Evolutionary conservation across 2,888 invertebrate genomes (phyloP), one percentile per base, ranked within the genome.

Genomic region (Beris chalybata): DNA sequence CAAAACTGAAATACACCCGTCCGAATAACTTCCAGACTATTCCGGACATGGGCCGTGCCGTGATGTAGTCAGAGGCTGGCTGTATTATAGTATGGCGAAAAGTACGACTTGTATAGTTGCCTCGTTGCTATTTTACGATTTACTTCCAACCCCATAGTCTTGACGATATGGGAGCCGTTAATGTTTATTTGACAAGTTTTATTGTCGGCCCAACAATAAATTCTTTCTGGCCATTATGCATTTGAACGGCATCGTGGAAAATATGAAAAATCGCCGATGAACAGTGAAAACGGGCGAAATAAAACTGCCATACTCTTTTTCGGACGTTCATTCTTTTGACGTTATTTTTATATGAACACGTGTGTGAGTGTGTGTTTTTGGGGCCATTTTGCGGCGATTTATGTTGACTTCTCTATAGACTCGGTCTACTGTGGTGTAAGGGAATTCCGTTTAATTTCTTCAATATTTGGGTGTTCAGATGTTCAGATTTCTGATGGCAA

Each of bases 121-220:
- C 43, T 50, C 29, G 22, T 59, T 11, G 50, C 32, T 43, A 50
- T 61, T 50, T 61, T 61, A 61, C 61, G 52, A 61, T 43, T 43
- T 38, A 50, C 52, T 61, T 61, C 61, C 61, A 61, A 13, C 32
- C 52, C 47, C 7, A 9, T 13, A 29, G 31, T n/a, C 31, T 31
- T 31, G 7, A 50, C 61, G 61, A 61, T 61, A 61, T 61, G 52
- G 22, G 45, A 47, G 66, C 63, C 65, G 70, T 69, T 71, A 72
- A 72, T 71, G 72, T 72, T 72, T 72, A 72, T 72, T 72, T 72
- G 72, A 72, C 72, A 72, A 71, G 70, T 71, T 72, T 72, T 72
- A 72, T 71, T 71, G 70, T 67, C 66, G 65, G 69, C 67, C 66
- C 68, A 67, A 70, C 67, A 70, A 70, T 72, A 72, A 72, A 72